Evolutionary conservation across 2,113 vertebrate species (phyloP).

Genomic region (Willisornis vidua): DNA sequence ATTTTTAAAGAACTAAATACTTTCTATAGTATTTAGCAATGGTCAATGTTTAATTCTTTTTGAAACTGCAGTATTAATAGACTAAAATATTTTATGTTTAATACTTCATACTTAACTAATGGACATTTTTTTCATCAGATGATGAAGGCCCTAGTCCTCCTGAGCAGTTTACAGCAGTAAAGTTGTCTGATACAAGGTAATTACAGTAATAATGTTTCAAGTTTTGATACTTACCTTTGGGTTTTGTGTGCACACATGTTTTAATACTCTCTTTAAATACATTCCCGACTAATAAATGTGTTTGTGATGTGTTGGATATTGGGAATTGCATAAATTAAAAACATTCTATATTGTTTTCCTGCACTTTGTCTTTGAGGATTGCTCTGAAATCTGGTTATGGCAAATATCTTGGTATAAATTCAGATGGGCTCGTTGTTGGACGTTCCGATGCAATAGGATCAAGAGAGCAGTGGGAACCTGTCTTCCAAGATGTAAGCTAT

Average conservation of each 20-base stretch:
- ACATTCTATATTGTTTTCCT: background rate
- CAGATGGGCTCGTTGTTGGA: conserved; percentile 91
- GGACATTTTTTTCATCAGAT: conserved; percentile 67
- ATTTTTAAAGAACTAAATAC: background rate
- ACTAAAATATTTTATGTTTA: background rate
- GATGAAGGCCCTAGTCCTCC: conserved; percentile 94
- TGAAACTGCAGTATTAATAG: background rate
- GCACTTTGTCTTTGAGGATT: conserved; percentile 76
- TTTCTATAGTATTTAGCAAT: background rate
- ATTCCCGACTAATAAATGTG: background rate
- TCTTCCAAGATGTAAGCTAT: conserved; percentile 91
- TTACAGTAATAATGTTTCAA: background rate
- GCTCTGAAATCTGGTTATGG: conserved; percentile 97
- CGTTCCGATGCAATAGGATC: conserved; percentile 94
- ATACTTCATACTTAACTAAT: background rate
- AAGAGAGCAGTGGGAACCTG: conserved; percentile 95
- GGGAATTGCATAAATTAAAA: background rate
- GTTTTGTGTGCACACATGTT: background rate
- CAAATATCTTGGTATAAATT: conserved; percentile 94
- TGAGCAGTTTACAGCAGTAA: conserved; percentile 95
- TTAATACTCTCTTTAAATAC: background rate
- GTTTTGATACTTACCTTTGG: background rate
- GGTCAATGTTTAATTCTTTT: background rate
- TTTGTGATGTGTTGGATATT: background rate
- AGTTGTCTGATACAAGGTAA: conserved; percentile 93